Conservation (phyloP, 1,140 invertebrate genomes). For the Euwallacea similis region DNA sequence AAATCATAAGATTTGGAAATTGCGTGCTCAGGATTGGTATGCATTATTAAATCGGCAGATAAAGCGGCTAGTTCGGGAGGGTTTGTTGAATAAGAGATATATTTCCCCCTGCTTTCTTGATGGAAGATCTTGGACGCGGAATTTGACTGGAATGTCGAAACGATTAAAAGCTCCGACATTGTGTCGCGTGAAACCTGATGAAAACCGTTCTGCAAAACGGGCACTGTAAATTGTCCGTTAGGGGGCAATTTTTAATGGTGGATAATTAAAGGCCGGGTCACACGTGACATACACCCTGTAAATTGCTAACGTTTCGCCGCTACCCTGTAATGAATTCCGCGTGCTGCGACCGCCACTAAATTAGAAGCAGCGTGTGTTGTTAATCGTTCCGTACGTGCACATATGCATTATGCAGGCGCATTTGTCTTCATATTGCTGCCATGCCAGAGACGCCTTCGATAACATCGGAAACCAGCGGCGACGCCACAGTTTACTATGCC, state of each 20-base stretch:
- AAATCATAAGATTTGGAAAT: constrained; percentile 40
- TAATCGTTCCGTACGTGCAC: constrained; percentile 37
- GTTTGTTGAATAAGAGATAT: constrained; percentile 40
- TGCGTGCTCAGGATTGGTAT: constrained; percentile 38
- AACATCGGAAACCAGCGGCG: constrained; percentile 23
- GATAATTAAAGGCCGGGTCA: constrained; percentile 10
- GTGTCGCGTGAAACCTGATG: background rate
- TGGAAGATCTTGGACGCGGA: background rate
- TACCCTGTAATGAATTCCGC: constrained; percentile 32
- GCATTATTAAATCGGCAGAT: constrained; percentile 38
- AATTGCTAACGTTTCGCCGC: constrained; percentile 19
- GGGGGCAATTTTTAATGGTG: constrained; percentile 14
- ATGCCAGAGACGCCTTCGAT: constrained; percentile 31
- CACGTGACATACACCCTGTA: constrained; percentile 34
- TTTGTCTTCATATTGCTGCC: constrained; percentile 38
- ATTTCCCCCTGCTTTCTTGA: background rate
- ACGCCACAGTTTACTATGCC: constrained; percentile 6
- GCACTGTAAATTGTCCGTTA: constrained; percentile 11
- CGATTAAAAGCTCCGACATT: background rate
- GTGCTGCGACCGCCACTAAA: constrained; percentile 36
- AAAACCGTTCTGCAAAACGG: background rate
- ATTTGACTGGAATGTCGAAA: background rate
- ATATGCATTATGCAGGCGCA: constrained; percentile 39
- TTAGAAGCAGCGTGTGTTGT: constrained; percentile 39
- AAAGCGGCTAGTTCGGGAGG: constrained; percentile 33